Percentiles rank a stretch among this genome's conserved stretches.
Conservation (phyloP, 2,888 invertebrate species). For the Psylliodes chrysocephalus region DNA sequence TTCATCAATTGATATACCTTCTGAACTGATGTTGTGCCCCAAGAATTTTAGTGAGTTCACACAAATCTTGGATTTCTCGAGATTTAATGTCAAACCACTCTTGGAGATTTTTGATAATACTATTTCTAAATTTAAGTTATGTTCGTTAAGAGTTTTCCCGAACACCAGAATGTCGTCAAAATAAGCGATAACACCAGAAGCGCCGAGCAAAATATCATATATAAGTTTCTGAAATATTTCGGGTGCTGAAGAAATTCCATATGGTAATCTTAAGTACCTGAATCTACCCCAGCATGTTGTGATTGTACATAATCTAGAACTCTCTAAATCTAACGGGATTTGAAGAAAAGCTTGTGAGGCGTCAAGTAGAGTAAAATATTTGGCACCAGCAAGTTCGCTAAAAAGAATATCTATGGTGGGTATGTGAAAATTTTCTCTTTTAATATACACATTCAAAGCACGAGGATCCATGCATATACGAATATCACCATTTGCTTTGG, state of each 20-base stretch:
- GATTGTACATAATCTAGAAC: background rate
- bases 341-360: background rate
- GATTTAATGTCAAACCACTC: too few relatives aligned
- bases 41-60: too few relatives aligned
- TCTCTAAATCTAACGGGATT: slow-evolving; percentile 7
- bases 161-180: too few relatives aligned
- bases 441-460: slow-evolving; percentile 1
- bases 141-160: too few relatives aligned
- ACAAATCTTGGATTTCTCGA: background rate
- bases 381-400: background rate
- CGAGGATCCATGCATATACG: background rate
- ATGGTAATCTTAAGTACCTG: background rate
- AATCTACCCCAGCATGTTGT: background rate
- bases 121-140: too few relatives aligned
- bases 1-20: too few relatives aligned
- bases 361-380: background rate
- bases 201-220: background rate
- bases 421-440: background rate
- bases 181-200: background rate
- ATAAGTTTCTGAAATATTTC: too few relatives aligned
- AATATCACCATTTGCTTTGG: background rate
- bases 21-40: too few relatives aligned
- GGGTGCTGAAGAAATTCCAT: too few relatives aligned
- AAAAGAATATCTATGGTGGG: background rate
- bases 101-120: too few relatives aligned